Evolutionary conservation across 2,797 vertebrate genomes (phyloP).

Genomic region (Erethizon dorsatum): DNA sequence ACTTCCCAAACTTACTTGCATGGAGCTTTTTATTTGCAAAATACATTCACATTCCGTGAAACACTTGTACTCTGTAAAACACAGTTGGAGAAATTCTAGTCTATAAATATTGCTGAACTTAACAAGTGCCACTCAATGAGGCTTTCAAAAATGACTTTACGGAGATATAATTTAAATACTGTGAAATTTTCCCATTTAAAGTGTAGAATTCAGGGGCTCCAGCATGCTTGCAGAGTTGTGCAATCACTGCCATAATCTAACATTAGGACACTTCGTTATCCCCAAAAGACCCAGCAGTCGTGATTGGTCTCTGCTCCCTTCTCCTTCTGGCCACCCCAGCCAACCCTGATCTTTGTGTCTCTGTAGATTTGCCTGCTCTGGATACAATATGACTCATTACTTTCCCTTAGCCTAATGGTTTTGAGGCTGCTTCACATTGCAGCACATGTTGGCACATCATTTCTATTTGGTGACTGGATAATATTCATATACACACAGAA

Average conservation of each 20-base stretch:
- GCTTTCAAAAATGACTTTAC: neutral
- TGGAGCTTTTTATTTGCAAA: neutral
- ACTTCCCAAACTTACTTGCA: too few species aligned
- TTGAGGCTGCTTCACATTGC: neutral
- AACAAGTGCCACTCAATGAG: neutral
- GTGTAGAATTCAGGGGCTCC: neutral
- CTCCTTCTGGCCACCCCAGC: neutral
- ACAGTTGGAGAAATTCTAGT: neutral
- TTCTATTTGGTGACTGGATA: neutral
- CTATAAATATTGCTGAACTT: constrained; percentile 15
- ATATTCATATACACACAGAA: neutral
- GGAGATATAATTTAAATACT: neutral
- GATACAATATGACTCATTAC: neutral
- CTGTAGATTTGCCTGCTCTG: neutral
- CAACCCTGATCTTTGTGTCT: neutral
- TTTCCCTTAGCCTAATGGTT: neutral
- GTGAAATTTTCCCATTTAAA: neutral
- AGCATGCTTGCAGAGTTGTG: neutral
- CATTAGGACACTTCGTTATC: neutral
- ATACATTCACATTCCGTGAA: neutral
- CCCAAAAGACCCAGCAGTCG: too few species aligned
- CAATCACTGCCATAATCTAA: neutral
- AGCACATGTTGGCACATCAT: neutral
- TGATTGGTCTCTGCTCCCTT: too few species aligned
- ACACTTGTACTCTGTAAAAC: neutral